phyloP scores from a whole-genome alignment of 1,140 invertebrate species.

The Drosophila biarmipes region DNA sequence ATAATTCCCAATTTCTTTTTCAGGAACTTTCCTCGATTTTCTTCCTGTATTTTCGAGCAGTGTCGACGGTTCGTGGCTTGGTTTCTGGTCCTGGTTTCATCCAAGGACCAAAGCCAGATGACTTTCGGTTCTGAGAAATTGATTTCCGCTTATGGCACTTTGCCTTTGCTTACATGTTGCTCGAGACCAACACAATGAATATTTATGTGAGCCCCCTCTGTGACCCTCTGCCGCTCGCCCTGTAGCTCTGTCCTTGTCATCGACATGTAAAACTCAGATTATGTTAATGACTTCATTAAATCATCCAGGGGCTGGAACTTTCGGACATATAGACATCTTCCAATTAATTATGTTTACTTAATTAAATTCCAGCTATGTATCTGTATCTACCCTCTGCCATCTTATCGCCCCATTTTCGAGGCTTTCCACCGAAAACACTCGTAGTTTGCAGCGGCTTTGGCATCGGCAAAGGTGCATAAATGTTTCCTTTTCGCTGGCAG shows the following conservation, averaged over 20 bases:
- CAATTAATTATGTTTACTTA: slow-evolving; percentile 62
- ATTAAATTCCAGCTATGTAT: slow-evolving; percentile 37
- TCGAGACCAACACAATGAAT: slow-evolving; percentile 57
- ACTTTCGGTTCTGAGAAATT: slow-evolving; percentile 77
- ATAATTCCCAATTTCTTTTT: not conserved
- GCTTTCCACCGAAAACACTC: slow-evolving; percentile 2
- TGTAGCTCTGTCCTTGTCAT: slow-evolving; percentile 29
- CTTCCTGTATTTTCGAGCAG: not conserved
- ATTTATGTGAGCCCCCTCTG: slow-evolving; percentile 38
- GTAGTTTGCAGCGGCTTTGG: slow-evolving; percentile 8
- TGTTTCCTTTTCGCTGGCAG: slow-evolving; percentile 30
- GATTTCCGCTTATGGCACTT: slow-evolving; percentile 83
- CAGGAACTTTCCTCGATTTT: not conserved
- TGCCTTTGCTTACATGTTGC: slow-evolving; percentile 74
- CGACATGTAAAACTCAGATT: slow-evolving; percentile 59
- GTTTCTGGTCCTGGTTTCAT: slow-evolving; percentile 27
- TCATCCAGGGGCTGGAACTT: slow-evolving; percentile 25
- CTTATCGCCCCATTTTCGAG: slow-evolving; percentile 6
- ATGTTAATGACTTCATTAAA: slow-evolving; percentile 72
- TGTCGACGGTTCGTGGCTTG: slow-evolving; percentile 21
- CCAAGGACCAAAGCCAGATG: slow-evolving; percentile 47
- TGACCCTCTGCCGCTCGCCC: not conserved
- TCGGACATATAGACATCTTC: slow-evolving; percentile 27
- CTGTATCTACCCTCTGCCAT: too few species aligned
- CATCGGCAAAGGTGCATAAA: slow-evolving; percentile 35